A percentile compares a stretch with the other conserved stretches of the same genome.
phyloP scores from a whole-genome alignment of 2,113 vertebrate species.

The Barbus barbus region DNA sequence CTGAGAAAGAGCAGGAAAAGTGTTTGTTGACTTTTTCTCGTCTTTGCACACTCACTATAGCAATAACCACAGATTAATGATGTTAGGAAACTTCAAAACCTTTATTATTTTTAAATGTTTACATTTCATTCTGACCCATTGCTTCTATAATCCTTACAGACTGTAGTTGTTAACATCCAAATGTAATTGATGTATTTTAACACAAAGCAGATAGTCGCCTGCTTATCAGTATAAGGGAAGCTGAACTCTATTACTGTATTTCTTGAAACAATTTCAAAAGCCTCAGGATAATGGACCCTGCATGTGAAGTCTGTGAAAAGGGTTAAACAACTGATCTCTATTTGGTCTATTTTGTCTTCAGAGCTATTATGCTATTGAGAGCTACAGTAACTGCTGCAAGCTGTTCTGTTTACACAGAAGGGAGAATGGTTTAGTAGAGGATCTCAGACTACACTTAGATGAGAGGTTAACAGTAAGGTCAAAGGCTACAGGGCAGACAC shows the following conservation, averaged over 20 bases:
- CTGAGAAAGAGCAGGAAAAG: background rate
- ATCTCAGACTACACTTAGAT: slow-evolving; percentile 31
- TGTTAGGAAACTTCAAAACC: background rate
- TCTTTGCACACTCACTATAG: background rate
- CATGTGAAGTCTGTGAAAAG: slow-evolving; percentile 12
- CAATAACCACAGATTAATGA: background rate
- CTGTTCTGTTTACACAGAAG: background rate
- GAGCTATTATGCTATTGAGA: slow-evolving; percentile 8
- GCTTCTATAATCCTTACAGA: background rate
- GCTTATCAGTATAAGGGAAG: background rate
- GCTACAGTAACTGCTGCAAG: slow-evolving; percentile 4
- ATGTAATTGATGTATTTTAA: background rate
- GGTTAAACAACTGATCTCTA: background rate
- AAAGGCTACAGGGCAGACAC: slow-evolving; percentile 13
- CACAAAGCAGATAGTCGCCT: background rate
- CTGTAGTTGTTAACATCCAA: background rate
- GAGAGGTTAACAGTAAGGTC: slow-evolving; percentile 36
- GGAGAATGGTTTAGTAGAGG: background rate
- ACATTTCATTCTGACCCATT: background rate
- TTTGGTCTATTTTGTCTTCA: background rate
- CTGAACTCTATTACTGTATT: slow-evolving; percentile 39
- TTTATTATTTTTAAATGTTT: background rate
- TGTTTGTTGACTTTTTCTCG: background rate
- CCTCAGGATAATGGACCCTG: slow-evolving; percentile 35
- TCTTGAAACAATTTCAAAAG: slow-evolving; percentile 45